These are phyloP conservation scores for Maccullochella peelii DNA, from an alignment of 2,113 vertebrate genomes.

Conservation along the genomic window DNA sequence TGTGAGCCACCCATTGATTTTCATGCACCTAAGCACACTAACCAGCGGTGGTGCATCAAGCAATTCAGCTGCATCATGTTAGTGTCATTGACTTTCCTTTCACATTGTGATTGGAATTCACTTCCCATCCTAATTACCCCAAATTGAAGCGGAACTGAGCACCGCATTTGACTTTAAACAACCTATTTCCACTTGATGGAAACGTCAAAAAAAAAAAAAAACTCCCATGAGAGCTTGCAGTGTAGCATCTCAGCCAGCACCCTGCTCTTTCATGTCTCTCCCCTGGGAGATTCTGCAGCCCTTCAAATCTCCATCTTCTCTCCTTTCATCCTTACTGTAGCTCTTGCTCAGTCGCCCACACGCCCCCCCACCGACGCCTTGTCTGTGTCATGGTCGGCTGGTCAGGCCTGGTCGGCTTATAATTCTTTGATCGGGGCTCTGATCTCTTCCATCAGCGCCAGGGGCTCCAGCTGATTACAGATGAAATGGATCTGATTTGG, in stretches of 20 bases:
- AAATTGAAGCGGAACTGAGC: slow-evolving; percentile 54
- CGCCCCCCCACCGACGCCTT: slow-evolving; percentile 17
- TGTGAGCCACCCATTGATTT: slow-evolving; percentile 29
- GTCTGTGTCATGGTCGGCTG: slow-evolving; percentile 66
- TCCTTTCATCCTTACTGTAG: slow-evolving; percentile 72
- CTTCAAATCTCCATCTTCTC: slow-evolving; percentile 63
- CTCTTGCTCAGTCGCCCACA: slow-evolving; percentile 17
- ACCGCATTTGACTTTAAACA: slow-evolving; percentile 51
- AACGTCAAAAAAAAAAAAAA: slow-evolving; percentile 21
- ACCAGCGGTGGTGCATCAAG: slow-evolving; percentile 18
- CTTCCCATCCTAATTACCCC: slow-evolving; percentile 54
- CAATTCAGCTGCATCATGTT: slow-evolving; percentile 38
- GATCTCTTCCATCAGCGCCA: slow-evolving; percentile 76
- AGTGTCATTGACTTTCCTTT: slow-evolving; percentile 61
- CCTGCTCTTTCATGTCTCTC: slow-evolving; percentile 67
- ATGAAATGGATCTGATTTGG: slow-evolving; percentile 81
- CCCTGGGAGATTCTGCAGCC: slow-evolving; percentile 58
- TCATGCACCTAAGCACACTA: slow-evolving; percentile 44
- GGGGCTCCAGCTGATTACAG: slow-evolving; percentile 81
- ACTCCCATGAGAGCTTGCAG: slow-evolving; percentile 48
- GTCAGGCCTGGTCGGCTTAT: slow-evolving; percentile 73
- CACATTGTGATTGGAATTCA: slow-evolving; percentile 55
- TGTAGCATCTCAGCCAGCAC: slow-evolving; percentile 46
- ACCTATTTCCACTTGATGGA: slow-evolving; percentile 59
- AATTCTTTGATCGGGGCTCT: slow-evolving; percentile 77